Base-by-base conservation (phyloP, 2,113 vertebrate genomes). In the Chionomys nivalis region DNA sequence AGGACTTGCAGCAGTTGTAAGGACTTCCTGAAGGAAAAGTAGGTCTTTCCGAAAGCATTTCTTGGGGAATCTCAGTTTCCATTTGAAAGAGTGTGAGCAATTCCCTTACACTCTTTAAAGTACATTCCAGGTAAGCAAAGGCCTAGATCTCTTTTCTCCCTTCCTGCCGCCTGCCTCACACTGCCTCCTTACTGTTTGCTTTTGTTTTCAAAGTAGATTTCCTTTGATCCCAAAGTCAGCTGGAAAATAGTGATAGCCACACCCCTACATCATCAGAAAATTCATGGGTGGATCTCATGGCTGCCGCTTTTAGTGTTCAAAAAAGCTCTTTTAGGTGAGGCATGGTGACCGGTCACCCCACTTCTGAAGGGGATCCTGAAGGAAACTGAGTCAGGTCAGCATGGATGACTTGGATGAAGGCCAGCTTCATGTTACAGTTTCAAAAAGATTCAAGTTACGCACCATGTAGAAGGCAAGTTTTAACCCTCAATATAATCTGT, bases 381-480 rank as follows among this genome's bases (percentile, higher is more conserved):
- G 21, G 17, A 3, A 10, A 24, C 42, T 28, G 36, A 72, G 14
- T 44, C 16, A 47, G 33, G 31, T 83, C 91, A 76, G 82, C 49
- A n/a, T 52, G 89, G 55, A 63, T 78, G 52, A 49, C 58, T 66
- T 87, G 39, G 85, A 89, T 24, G 65, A 42, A 81, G 49, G 89
- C n/a, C 95, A 96, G 42, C 26, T 79, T 87, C 36, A 77, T 66
- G 63, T 52, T 61, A 44, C 16, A 61, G 31, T 90, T 87, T 90
- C 65, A 77, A 92, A 85, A 31, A 52, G 79, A 85, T 31, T 49
- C n/a, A 94, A 86, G 77, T 73, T 28, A 89, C 21, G 42, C 36
- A 72, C 31, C 52, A 58, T 5, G 26, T 23, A 47, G 87, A 95
- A 87, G 0, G 28, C 75, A 75, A 65, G 5, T 79, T 72, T 83